These are phyloP conservation scores for Zelleria hepariella DNA, from an alignment of 2,888 invertebrate genomes.

Conservation along the genomic window DNA sequence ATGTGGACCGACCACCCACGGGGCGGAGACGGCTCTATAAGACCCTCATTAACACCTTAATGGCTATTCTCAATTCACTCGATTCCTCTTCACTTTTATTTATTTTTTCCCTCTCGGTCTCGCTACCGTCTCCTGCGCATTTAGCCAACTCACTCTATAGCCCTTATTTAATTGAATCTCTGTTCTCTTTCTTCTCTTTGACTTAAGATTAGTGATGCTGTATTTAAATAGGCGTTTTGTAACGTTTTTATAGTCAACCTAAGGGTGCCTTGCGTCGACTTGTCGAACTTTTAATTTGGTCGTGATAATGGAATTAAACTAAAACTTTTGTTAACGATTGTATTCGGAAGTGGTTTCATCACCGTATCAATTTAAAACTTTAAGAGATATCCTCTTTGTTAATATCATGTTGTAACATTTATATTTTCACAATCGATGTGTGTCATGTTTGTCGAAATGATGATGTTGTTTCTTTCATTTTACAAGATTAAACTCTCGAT, in stretches of 20 bases:
- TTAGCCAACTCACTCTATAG: slow-evolving; percentile 32
- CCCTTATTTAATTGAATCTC: slow-evolving; percentile 63
- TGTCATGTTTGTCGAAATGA: background rate
- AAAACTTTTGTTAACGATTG: slow-evolving; percentile 13
- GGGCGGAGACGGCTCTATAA: slow-evolving; percentile 70
- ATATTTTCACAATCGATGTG: background rate
- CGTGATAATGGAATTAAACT: slow-evolving; percentile 36
- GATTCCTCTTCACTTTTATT: slow-evolving; percentile 63
- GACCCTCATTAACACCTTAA: slow-evolving; percentile 71
- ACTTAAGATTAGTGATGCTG: slow-evolving; percentile 65
- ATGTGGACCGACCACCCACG: slow-evolving; percentile 62
- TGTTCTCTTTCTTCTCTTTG: slow-evolving; percentile 64
- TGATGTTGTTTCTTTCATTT: background rate
- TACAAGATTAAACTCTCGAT: background rate
- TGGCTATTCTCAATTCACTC: slow-evolving; percentile 69
- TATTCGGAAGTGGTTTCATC: background rate
- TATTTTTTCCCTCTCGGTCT: slow-evolving; percentile 47
- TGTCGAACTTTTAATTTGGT: slow-evolving; percentile 56
- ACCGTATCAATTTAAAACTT: background rate
- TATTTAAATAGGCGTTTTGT: slow-evolving; percentile 69
- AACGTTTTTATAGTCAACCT: slow-evolving; percentile 53
- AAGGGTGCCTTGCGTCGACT: slow-evolving; percentile 26
- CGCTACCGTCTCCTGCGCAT: slow-evolving; percentile 30
- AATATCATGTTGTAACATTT: background rate
- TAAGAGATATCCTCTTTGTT: background rate